Evolutionary conservation across 2,797 vertebrate species (phyloP), one percentile per base, ranked within the genome.

Genomic region (Neosilurus mollespiculum): DNA sequence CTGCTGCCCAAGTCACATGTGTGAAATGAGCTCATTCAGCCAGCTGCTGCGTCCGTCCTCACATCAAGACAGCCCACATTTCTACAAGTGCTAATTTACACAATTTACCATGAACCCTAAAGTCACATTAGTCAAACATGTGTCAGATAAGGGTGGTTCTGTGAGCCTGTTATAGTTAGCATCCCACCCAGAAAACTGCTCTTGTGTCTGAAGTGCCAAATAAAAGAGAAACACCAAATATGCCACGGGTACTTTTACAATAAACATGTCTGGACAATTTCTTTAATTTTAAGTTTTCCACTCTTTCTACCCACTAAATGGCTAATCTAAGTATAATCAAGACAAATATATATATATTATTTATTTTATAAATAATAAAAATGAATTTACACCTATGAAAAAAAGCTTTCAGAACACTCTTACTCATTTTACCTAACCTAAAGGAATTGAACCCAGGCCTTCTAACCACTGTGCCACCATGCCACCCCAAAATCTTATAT

Each of bases 41-140:
- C 67, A 85, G 79, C 58, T 88, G 65, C 65, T 72, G 53, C 58
- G 53, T 73, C 79, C 51, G 53, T 73, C 79, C n/a, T 67, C 53
- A 72, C 11, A 62, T 65, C 34, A 73, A 67, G 49, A 12, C 69
- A 24, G 51, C 37, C 61, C 53, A 62, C 56, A 54, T 76, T 61
- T 64, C 26, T 26, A 24, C 66, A 80, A 56, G 51, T 58, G 30
- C 30, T 30, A 30, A 30, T 30, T 30, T 30, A 30, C 30, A 30
- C 30, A 30, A 30, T 30, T 30, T 30, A 30, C 30, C 30, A 30
- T 30, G 30, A 30, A 30, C 30, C 30, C 30, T 30, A 30, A 30
- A 30, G 30, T 30, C 30, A 30, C 30, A 30, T 30, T 30, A 22
- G 8, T 26, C 15, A 73, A 10, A 73, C 9, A 18, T 20, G 9